These are phyloP conservation scores for Spongia lamella DNA, from an alignment of 37 sponge, comb jelly and placozoan genomes.

Conservation along the genomic window DNA sequence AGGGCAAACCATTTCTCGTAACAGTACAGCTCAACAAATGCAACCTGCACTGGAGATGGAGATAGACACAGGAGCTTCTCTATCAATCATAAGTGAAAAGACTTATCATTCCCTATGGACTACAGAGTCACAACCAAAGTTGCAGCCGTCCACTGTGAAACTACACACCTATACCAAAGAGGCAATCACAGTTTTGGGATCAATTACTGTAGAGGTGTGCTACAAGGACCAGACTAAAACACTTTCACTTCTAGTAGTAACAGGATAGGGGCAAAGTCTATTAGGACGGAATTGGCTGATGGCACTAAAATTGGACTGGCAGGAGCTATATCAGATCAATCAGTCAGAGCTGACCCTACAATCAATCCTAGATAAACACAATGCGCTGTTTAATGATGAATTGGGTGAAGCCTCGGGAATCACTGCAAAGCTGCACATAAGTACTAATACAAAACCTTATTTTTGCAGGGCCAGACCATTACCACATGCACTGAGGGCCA, in stretches of 20 bases:
- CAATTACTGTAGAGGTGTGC: no score
- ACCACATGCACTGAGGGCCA: not conserved
- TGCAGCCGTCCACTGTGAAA: conserved; percentile 9
- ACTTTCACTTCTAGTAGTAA: conserved; percentile 5
- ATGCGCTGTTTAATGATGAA: conserved; percentile 18
- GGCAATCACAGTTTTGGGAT: not conserved
- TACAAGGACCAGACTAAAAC: not conserved
- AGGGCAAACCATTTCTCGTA: not conserved
- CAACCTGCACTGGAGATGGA: not conserved
- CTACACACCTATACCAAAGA: conserved; percentile 1
- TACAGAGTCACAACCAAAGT: not conserved
- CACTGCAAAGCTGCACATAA: not conserved
- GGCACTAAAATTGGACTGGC: conserved; percentile 7
- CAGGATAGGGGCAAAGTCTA: conserved; percentile 11
- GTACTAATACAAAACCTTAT: conserved; percentile 7
- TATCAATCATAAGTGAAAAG: conserved; percentile 3
- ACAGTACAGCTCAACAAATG: not conserved
- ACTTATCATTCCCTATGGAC: conserved; percentile 7
- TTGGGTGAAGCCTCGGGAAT: not conserved
- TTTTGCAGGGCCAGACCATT: not conserved
- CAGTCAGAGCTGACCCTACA: not conserved
- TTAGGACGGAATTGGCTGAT: conserved; percentile 11
- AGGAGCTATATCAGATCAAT: not conserved
- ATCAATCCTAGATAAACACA: not conserved
- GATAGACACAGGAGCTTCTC: conserved; percentile 10